Percentiles rank a stretch among this genome's conserved stretches.
These are phyloP conservation scores for Riparia riparia DNA, from an alignment of 2,113 vertebrate genomes.

Conservation along the genomic window DNA sequence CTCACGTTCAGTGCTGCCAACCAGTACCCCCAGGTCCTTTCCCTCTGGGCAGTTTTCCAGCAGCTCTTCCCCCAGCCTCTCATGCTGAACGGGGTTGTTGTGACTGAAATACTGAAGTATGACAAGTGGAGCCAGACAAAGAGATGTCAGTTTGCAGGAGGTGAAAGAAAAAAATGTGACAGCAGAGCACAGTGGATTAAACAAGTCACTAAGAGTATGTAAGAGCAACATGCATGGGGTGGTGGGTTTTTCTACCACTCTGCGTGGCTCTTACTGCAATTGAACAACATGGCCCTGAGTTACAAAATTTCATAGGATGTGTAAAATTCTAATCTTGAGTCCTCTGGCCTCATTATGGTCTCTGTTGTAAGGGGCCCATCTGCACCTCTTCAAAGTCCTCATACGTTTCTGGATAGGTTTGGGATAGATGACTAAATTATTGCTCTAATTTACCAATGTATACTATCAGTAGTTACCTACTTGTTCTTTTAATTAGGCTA, in stretches of 20 bases:
- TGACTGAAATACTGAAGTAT: background rate
- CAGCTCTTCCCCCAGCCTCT: background rate
- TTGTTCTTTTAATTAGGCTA: constrained; percentile 37
- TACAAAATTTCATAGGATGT: background rate
- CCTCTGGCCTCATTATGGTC: background rate
- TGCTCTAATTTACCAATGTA: background rate
- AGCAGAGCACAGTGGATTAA: background rate
- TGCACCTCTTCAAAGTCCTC: background rate
- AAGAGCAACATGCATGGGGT: background rate
- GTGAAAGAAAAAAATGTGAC: background rate
- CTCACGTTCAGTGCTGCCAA: background rate
- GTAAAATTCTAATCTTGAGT: background rate
- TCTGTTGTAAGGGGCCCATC: background rate
- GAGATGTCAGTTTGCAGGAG: background rate
- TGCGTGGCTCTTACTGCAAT: background rate
- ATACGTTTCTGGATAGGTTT: background rate
- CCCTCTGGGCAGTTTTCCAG: background rate
- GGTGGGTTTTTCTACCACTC: background rate
- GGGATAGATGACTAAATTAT: background rate
- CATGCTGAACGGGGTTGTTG: rapidly evolving
- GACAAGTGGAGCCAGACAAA: background rate
- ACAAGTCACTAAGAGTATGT: background rate
- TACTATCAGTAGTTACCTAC: background rate
- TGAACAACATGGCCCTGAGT: background rate
- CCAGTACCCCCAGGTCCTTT: background rate